These are phyloP conservation scores for Ctenopoma kingsleyae DNA, from an alignment of 2,797 vertebrate genomes.

Conservation along the genomic window DNA sequence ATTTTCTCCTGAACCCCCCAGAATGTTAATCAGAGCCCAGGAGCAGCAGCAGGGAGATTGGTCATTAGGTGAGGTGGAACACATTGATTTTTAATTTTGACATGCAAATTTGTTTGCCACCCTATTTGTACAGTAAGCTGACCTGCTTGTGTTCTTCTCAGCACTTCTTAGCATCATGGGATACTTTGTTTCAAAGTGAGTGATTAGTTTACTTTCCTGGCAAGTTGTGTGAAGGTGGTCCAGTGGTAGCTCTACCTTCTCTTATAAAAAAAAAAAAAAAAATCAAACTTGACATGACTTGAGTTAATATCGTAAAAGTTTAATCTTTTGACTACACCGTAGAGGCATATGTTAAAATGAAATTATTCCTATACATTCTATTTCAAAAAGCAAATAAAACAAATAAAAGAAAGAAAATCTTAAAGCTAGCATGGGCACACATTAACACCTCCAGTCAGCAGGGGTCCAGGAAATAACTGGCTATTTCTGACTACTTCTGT, in stretches of 20 bases:
- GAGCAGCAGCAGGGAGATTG: slow-evolving; percentile 84
- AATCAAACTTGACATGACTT: not conserved
- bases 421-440: not conserved
- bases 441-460: too few relatives aligned
- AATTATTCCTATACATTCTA: not conserved
- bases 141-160: slow-evolving; percentile 71
- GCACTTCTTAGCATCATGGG: slow-evolving; percentile 68
- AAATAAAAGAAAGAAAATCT: not conserved
- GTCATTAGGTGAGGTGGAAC: slow-evolving; percentile 86
- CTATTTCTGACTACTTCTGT: too few relatives aligned
- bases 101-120: slow-evolving; percentile 85
- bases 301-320: not conserved
- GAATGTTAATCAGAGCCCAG: slow-evolving; percentile 86
- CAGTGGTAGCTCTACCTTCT: not conserved
- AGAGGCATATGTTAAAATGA: not conserved
- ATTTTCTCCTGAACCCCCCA: slow-evolving; percentile 82
- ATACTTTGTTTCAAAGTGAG: slow-evolving; percentile 75
- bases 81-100: slow-evolving; percentile 88
- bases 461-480: too few relatives aligned
- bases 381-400: not conserved
- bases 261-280: not conserved
- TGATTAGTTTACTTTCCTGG: slow-evolving; percentile 76
- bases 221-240: slow-evolving; percentile 51
- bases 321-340: not conserved
- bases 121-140: slow-evolving; percentile 82